Evolutionary conservation across 2,888 invertebrate species (phyloP), one percentile per base, ranked within the genome.

Genomic region (Aspidiotus rigidus): DNA sequence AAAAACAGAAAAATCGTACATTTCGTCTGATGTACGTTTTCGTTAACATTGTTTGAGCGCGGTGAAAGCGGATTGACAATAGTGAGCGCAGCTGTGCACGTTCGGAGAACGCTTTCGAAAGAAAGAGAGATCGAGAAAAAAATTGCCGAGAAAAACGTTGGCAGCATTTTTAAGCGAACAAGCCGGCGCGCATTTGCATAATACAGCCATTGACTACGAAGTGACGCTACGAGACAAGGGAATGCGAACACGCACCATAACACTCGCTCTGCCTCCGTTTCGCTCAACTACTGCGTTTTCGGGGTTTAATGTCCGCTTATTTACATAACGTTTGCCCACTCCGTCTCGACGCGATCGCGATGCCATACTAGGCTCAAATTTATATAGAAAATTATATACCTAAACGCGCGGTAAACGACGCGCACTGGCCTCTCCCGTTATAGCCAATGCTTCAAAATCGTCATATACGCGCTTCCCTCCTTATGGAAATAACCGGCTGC

Each of bases 151-250:
- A 66, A 66, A 59, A 66, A 66, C 66, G 66, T 66, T 66, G 57
- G 44, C 57, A 66, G 66, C 66, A 66, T 66, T 66, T 66, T 66
- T 42, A 66, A 66, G 57, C 66, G 44, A 66, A 66, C 66, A 66
- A 66, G 66, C 59, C 66, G 55, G 56, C 57, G 44, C 66, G 56
- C 57, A 66, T 66, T 66, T 56, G 66, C 66, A 66, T 66, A 66
- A 66, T 66, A 66, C 56, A 56, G 66, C 66, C 66, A 66, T 66
- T 66, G 66, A 66, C 66, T 56, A 66, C 56, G 59, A 66, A 66
- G 57, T 66, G 66, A 66, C 66, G 44, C 66, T 66, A 66, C 66
- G 66, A 66, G 66, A 66, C 66, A 66, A 66, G 66, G 66, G 57
- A 66, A 56, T 44, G 66, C 56, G 57, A 66, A 66, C 66, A 66